A percentile compares a stretch with the other conserved stretches of the same genome.
These are phyloP conservation scores for Streblospio benedicti DNA, from an alignment of 1,140 invertebrate species.

Conservation along the genomic window DNA sequence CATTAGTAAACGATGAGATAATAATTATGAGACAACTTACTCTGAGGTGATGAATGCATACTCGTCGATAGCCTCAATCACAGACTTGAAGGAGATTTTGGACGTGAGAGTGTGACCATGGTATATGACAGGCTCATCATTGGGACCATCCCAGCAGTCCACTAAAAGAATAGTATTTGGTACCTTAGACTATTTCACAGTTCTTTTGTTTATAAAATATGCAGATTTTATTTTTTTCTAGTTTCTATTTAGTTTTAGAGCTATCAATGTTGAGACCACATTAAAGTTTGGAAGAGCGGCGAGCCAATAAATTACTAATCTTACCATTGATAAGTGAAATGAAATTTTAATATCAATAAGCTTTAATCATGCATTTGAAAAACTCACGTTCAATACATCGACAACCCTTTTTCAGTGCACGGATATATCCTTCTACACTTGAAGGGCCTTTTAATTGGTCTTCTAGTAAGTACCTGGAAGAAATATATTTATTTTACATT, in stretches of 20 bases:
- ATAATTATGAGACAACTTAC: no score
- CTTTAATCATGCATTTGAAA: no score
- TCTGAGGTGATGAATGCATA: conserved; percentile 89
- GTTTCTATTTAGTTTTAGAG: no score
- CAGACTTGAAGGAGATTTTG: conserved; percentile 91
- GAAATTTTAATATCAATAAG: no score
- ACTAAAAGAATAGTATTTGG: conserved; percentile 49
- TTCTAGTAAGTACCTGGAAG: conserved; percentile 79
- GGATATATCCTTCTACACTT: conserved; percentile 87
- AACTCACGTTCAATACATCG: conserved; percentile 79
- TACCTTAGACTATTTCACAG: no score
- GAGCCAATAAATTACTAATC: no score
- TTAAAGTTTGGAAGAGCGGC: no score
- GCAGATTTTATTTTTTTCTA: no score
- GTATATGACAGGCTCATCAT: conserved; percentile 75
- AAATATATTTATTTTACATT: not conserved
- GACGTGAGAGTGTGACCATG: conserved; percentile 95
- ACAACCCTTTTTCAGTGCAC: conserved; percentile 82
- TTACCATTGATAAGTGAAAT: not conserved
- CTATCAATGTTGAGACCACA: no score
- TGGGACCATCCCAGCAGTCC: conserved; percentile 96
- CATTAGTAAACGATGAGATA: no score
- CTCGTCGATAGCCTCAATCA: conserved; percentile 88
- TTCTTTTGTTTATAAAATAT: no score
- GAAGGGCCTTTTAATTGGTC: conserved; percentile 96